These are phyloP conservation scores for Pempheris klunzingeri DNA, from an alignment of 2,797 vertebrate species.

Conservation along the genomic window DNA sequence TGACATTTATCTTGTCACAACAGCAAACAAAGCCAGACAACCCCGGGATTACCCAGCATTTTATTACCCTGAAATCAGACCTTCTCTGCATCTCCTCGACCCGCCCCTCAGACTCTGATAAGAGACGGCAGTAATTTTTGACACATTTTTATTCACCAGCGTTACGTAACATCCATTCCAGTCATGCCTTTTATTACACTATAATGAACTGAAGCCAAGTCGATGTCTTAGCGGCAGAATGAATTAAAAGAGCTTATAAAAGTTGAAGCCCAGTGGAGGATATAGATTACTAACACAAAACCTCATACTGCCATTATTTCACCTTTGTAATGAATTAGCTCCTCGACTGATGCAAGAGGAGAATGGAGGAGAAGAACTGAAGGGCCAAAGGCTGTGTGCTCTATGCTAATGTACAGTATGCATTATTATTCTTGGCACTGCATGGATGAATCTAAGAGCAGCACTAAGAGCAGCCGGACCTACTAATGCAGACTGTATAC, in stretches of 20 bases:
- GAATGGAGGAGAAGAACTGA: slow-evolving; percentile 20
- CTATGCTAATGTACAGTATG: slow-evolving; percentile 47
- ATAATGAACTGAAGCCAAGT: slow-evolving; percentile 54
- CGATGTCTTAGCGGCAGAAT: slow-evolving; percentile 28
- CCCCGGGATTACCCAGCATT: slow-evolving; percentile 32
- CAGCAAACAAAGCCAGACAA: slow-evolving; percentile 42
- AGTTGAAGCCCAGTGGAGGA: slow-evolving; percentile 43
- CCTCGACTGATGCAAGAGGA: slow-evolving; percentile 39
- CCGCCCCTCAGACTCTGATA: slow-evolving; percentile 34
- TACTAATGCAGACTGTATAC: slow-evolving; percentile 51
- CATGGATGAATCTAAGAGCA: slow-evolving; percentile 47
- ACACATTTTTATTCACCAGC: slow-evolving; percentile 55
- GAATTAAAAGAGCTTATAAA: slow-evolving; percentile 57
- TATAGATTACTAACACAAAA: slow-evolving; percentile 42
- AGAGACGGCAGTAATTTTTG: slow-evolving; percentile 51
- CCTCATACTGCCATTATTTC: slow-evolving; percentile 34
- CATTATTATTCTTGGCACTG: slow-evolving; percentile 54
- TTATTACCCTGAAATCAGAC: slow-evolving; percentile 59
- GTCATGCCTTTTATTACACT: slow-evolving; percentile 57
- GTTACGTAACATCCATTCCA: slow-evolving; percentile 60
- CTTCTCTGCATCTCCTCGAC: slow-evolving; percentile 21
- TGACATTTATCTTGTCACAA: slow-evolving; percentile 57
- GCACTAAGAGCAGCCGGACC: slow-evolving; percentile 44
- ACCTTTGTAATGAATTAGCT: slow-evolving; percentile 47
- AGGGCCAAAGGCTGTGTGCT: slow-evolving; percentile 32